Evolutionary conservation across 2,113 vertebrate genomes (phyloP), one percentile per base, ranked within the genome.

Genomic region (Gambusia affinis): DNA sequence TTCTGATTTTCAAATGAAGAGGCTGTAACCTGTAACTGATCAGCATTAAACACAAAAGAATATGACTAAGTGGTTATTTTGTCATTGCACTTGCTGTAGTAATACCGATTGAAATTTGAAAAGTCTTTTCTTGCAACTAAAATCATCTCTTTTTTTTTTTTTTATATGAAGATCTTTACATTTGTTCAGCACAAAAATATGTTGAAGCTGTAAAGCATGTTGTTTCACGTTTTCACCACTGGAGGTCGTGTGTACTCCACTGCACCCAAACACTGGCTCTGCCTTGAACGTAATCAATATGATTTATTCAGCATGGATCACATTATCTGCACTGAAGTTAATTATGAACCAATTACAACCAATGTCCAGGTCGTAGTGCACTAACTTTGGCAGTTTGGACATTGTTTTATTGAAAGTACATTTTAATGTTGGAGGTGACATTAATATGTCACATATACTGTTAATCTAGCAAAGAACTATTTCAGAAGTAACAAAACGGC

Each of bases 161-260:
- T 44, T 44, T 14, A 14, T 14, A 15, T 44, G 42, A 44, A 47
- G 17, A 47, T 19, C 15, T 47, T 15, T 47, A 47, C 44, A 22
- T 47, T 47, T 47, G 17, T 47, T 47, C 17, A 47, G 44, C 44
- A 19, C 5, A 17, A 17, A 44, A 17, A 17, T 14, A 44, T 44
- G 42, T 44, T 44, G 14, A 33, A 35, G 64, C n/a, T 65, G 61
- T 71, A 60, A 17, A 24, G 31, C 19, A 24, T 70, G 60, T 54
- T 71, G 39, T 87, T 84, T 33, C 12, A 31, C 19, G 8, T 75
- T 62, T 78, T 80, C 27, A 81, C 88, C 89, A 85, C 73, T 85
- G 69, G 87, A 68, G 86, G 88, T 76, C 3, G 75, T 14, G 5
- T 19, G 31, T 24, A 71, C 31, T 15, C 29, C 30, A 17, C 33